Conservation (phyloP, 2,797 vertebrate species). For the Todus mexicanus region DNA sequence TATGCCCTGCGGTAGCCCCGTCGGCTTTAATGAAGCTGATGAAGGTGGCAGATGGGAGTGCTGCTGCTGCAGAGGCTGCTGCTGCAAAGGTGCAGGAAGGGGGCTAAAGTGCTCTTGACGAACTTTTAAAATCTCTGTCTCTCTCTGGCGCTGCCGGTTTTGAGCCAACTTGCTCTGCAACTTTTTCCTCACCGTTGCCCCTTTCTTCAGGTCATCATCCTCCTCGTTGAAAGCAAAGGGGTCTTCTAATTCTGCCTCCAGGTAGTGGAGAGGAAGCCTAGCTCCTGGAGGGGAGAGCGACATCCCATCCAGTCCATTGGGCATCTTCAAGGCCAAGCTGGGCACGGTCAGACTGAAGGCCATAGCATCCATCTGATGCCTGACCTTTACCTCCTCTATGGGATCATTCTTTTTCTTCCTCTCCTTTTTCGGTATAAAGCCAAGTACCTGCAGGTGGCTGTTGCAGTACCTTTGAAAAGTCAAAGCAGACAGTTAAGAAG, state of each 20-base stretch:
- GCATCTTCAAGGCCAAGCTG: constrained; percentile 90
- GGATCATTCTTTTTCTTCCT: constrained; percentile 98
- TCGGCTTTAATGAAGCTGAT: constrained; percentile 74
- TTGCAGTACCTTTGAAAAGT: constrained; percentile 92
- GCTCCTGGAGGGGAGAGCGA: constrained; percentile 92
- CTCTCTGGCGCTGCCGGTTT: constrained; percentile 86
- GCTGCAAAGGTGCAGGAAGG: constrained; percentile 82
- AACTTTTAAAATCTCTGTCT: constrained; percentile 85
- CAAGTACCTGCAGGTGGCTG: constrained; percentile 98
- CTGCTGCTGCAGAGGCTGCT: constrained; percentile 77
- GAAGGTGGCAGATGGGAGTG: constrained; percentile 80
- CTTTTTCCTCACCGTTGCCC: constrained; percentile 88
- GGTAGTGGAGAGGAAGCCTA: constrained; percentile 86
- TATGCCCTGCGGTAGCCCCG: constrained; percentile 84
- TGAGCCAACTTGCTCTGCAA: constrained; percentile 90
- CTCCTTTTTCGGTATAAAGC: constrained; percentile 99
- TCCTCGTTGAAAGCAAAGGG: constrained; percentile 97
- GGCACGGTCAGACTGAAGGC: constrained; percentile 97
- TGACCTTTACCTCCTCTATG: constrained; percentile 90
- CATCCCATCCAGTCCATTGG: constrained; percentile 93
- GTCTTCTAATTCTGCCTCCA: constrained; percentile 90
- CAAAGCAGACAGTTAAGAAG: constrained; percentile 8
- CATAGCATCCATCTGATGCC: constrained; percentile 93
- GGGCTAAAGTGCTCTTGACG: constrained; percentile 95
- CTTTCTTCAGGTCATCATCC: constrained; percentile 87